Evolutionary conservation across 1,140 invertebrate species (phyloP).

Genomic region (Calephelis virginiensis): DNA sequence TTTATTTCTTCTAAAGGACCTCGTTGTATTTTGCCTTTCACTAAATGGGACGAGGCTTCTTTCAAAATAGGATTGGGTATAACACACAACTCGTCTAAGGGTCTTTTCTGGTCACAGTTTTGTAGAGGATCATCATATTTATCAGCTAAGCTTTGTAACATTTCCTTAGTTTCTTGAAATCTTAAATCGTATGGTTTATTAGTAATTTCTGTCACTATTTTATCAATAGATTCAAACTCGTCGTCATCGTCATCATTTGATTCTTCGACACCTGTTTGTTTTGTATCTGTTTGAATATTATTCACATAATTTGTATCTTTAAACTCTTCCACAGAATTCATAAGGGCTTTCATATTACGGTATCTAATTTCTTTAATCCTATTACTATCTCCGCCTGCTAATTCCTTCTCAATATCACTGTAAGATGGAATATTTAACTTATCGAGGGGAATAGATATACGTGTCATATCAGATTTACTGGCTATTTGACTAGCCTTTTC

Average conservation of each 20-base stretch:
- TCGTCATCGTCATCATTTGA: conserved; percentile 45
- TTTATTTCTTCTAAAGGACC: conserved; percentile 49
- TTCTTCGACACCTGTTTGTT: conserved; percentile 29
- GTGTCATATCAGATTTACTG: conserved; percentile 38
- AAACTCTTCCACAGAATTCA: conserved; percentile 46
- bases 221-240: conserved; percentile 66
- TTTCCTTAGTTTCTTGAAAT: conserved; percentile 64
- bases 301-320: conserved; percentile 30
- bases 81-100: conserved; percentile 29
- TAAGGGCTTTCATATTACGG: conserved; percentile 57
- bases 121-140: conserved; percentile 45
- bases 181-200: conserved; percentile 66
- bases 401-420: conserved; percentile 47
- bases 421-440: conserved; percentile 53
- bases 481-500: conserved; percentile 68
- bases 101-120: conserved; percentile 20
- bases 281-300: conserved; percentile 21
- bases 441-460: conserved; percentile 49
- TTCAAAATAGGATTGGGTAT: conserved; percentile 47
- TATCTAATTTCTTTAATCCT: conserved; percentile 57
- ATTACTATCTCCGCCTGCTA: conserved; percentile 45
- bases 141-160: conserved; percentile 59
- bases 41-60: conserved; percentile 51
- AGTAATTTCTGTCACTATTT: conserved; percentile 60
- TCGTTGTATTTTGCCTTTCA: conserved; percentile 38